Conservation (phyloP, 2,113 vertebrate genomes). For the Ancistrus triradiatus region DNA sequence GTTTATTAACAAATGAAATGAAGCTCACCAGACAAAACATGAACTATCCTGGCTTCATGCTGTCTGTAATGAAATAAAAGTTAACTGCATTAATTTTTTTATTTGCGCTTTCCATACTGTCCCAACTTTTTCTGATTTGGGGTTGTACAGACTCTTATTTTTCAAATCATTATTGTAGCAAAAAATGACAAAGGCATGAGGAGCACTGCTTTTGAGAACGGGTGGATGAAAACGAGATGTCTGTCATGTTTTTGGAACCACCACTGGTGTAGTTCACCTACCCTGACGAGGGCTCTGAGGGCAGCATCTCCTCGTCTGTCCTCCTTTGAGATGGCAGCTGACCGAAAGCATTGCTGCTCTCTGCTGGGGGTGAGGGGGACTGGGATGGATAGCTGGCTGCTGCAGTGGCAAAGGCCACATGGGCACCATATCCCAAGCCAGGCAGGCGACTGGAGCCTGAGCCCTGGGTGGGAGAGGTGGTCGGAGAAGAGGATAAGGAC, state of each 20-base stretch:
- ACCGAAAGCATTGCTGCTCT: conserved; percentile 89
- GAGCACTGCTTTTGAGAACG: conserved; percentile 29
- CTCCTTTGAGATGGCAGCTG: conserved; percentile 87
- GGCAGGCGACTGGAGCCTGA: conserved; percentile 74
- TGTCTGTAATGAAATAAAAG: too few species aligned
- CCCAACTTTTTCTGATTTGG: too few species aligned
- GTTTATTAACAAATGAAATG: too few species aligned
- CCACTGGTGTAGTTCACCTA: conserved; percentile 77
- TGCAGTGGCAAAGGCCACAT: conserved; percentile 85
- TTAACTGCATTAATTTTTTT: too few species aligned
- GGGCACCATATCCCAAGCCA: conserved; percentile 71
- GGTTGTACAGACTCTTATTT: background rate
- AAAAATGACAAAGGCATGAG: conserved; percentile 39
- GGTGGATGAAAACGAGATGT: conserved; percentile 42
- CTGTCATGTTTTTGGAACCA: conserved; percentile 57
- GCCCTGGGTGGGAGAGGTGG: conserved; percentile 84
- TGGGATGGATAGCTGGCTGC: conserved; percentile 86
- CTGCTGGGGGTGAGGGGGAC: conserved; percentile 78
- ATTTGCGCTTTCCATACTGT: too few species aligned
- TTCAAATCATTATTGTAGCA: conserved; percentile 3
- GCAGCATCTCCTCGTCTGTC: conserved; percentile 88
- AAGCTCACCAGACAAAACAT: too few species aligned
- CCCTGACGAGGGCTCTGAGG: conserved; percentile 92
- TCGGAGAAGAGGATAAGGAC: conserved; percentile 75
- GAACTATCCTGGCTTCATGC: too few species aligned